Percentiles rank a stretch among this genome's conserved stretches.
Conservation (phyloP, 1,140 invertebrate species). For the Vanessa atalanta region DNA sequence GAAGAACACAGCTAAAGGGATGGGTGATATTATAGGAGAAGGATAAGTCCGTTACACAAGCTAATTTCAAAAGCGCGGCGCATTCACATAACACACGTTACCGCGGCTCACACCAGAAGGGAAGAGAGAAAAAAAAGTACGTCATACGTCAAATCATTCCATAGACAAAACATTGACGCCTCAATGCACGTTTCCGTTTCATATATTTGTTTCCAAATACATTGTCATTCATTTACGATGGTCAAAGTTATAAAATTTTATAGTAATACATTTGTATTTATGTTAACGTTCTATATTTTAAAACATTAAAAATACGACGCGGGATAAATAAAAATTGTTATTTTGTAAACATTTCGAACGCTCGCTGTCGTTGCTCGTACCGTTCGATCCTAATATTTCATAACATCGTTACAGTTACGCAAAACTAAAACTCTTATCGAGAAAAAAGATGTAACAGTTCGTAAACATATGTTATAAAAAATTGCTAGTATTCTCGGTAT, state of each 20-base stretch:
- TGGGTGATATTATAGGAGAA: too few species aligned
- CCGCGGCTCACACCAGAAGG: too few species aligned
- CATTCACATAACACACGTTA: too few species aligned
- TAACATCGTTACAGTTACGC: conserved; percentile 6
- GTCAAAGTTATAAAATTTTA: conserved; percentile 5
- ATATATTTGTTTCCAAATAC: background rate
- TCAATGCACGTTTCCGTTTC: too few species aligned
- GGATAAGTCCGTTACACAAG: too few species aligned
- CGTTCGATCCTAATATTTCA: background rate
- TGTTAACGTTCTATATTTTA: background rate
- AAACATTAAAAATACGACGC: background rate
- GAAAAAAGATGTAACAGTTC: background rate
- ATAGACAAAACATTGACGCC: too few species aligned
- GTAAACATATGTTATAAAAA: conserved; percentile 5
- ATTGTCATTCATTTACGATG: background rate
- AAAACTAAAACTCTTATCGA: conserved; percentile 8
- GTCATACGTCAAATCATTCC: too few species aligned
- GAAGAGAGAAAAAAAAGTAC: too few species aligned
- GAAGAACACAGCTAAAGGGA: too few species aligned
- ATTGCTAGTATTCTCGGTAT: background rate
- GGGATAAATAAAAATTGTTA: background rate
- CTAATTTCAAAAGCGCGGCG: too few species aligned
- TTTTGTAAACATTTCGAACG: conserved; percentile 4
- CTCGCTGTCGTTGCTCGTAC: background rate
- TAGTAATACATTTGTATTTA: background rate